Conservation (phyloP, 2,888 invertebrate species). For the Omphaloscelis lunosa region DNA sequence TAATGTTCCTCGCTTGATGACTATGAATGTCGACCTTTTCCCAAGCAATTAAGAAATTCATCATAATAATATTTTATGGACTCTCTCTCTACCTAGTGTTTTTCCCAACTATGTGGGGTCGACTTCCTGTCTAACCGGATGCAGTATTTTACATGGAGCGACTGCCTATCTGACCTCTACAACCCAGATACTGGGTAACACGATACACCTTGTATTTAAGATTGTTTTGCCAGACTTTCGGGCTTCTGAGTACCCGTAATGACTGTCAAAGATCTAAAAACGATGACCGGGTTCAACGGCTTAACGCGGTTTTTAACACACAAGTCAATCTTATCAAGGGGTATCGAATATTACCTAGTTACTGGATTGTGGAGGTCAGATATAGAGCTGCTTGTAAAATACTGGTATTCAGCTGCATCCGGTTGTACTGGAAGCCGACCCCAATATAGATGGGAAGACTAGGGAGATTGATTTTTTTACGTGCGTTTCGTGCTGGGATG, state of each 20-base stretch:
- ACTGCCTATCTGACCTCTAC: no score
- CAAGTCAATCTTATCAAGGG: no score
- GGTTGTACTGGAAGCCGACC: no score
- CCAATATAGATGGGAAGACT: no score
- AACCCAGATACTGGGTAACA: neutral
- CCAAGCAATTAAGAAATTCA: constrained; percentile 3
- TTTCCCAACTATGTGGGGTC: neutral
- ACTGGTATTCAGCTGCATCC: no score
- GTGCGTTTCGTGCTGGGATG: no score
- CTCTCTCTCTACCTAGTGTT: neutral
- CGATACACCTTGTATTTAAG: neutral
- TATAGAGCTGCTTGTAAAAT: no score
- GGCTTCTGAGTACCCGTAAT: neutral
- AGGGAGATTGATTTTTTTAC: no score
- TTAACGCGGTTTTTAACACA: no score
- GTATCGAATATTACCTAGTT: no score
- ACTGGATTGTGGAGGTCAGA: no score
- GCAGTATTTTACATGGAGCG: neutral
- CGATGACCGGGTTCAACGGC: neutral
- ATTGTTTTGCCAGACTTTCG: neutral
- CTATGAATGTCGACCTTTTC: neutral
- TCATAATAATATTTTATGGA: neutral
- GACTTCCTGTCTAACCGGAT: neutral
- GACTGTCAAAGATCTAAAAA: neutral
- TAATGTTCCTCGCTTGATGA: neutral